phyloP scores from a whole-genome alignment of 2,113 vertebrate genomes.

The Alexandromys fortis region DNA sequence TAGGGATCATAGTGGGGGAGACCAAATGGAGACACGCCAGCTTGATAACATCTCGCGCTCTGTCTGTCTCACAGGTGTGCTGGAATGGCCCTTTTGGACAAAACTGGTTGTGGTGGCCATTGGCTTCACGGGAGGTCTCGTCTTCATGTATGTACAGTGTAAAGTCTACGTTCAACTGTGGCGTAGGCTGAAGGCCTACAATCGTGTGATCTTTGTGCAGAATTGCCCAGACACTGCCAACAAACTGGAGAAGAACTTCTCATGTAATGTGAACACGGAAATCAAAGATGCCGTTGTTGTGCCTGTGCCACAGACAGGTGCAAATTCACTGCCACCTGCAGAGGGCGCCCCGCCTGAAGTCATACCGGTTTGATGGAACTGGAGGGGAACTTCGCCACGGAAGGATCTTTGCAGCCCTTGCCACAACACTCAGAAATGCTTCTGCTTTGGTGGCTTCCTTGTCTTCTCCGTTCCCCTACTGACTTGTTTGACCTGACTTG shows the following conservation, averaged over 20 bases:
- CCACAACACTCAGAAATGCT: slow-evolving; percentile 74
- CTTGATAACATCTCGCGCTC: slow-evolving; percentile 28
- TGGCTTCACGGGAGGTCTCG: slow-evolving; percentile 93
- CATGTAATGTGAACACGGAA: slow-evolving; percentile 80
- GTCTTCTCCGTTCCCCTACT: slow-evolving; percentile 8
- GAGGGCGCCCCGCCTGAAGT: slow-evolving; percentile 85
- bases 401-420: slow-evolving; percentile 56
- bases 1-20: not conserved
- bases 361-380: slow-evolving; percentile 89
- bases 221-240: slow-evolving; percentile 95
- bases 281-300: slow-evolving; percentile 87
- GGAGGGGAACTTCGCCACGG: slow-evolving; percentile 1
- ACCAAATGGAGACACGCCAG: not conserved
- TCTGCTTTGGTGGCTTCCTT: slow-evolving; percentile 49
- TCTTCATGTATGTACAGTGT: slow-evolving; percentile 99
- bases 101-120: slow-evolving; percentile 96
- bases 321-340: slow-evolving; percentile 84
- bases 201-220: slow-evolving; percentile 98
- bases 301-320: slow-evolving; percentile 84
- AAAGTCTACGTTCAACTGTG: slow-evolving; percentile 98
- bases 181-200: slow-evolving; percentile 97
- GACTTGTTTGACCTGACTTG: slow-evolving; percentile 54
- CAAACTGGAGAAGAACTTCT: slow-evolving; percentile 87
- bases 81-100: slow-evolving; percentile 99
- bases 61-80: slow-evolving; percentile 87